Conservation (phyloP, 2,888 invertebrate genomes). For the Cerastis leucographa region DNA sequence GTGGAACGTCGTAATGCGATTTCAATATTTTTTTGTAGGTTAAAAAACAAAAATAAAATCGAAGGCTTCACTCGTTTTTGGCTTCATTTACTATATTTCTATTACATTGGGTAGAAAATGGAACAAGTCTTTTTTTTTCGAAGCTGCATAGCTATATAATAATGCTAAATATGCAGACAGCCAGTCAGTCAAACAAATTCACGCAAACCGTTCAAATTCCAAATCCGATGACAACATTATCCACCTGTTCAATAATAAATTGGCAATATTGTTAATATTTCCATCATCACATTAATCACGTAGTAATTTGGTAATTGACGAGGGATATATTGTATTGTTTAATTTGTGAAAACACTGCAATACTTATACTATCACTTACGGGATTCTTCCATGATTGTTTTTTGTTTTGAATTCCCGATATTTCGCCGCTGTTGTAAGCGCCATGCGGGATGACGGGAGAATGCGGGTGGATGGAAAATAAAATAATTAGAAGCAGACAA, state of each 20-base stretch:
- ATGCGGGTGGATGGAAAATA: no score
- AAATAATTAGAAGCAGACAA: no score
- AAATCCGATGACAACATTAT: slow-evolving; percentile 1
- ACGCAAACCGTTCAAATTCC: neutral
- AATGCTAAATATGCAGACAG: neutral
- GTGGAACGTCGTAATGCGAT: no score
- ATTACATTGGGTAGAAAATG: neutral
- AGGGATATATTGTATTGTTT: slow-evolving; percentile 27
- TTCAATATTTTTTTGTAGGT: no score
- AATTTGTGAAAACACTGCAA: slow-evolving; percentile 41
- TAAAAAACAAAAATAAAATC: no score
- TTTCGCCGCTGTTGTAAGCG: no score
- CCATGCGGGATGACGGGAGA: no score
- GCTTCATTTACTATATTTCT: neutral
- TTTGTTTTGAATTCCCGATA: no score
- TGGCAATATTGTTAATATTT: slow-evolving; percentile 6
- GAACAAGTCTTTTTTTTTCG: neutral
- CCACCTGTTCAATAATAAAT: slow-evolving; percentile 1
- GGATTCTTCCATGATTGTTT: no score
- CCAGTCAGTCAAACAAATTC: neutral
- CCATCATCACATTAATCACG: slow-evolving; percentile 28
- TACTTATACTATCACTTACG: no score
- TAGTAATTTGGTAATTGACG: slow-evolving; percentile 17
- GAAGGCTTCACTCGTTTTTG: neutral
- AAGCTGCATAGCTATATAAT: neutral